These are phyloP conservation scores for Calameuta idolon DNA, from an alignment of 2,888 invertebrate species.

Conservation along the genomic window DNA sequence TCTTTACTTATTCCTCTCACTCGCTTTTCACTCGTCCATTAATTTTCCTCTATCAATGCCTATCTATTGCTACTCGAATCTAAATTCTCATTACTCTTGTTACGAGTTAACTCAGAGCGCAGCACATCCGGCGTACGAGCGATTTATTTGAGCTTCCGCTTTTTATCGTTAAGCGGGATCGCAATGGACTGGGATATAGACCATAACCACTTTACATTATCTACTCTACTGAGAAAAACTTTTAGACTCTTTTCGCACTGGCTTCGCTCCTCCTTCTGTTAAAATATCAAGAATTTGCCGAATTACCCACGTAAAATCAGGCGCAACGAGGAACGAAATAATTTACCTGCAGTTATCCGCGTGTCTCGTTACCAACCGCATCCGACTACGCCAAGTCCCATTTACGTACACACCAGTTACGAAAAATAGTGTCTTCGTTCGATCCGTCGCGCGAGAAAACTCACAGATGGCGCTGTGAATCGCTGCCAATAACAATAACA, in stretches of 20 bases:
- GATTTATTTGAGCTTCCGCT: slow-evolving; percentile 59
- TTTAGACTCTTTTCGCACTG: slow-evolving; percentile 1
- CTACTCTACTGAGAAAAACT: slow-evolving; percentile 23
- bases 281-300: too few species aligned
- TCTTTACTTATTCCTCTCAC: neutral
- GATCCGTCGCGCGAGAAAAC: neutral
- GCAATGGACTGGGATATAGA: slow-evolving; percentile 51
- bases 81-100: slow-evolving; percentile 54
- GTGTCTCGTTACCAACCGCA: too few species aligned
- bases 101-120: slow-evolving; percentile 43
- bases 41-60: neutral
- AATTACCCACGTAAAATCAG: too few species aligned
- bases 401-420: neutral
- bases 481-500: neutral
- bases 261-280: neutral
- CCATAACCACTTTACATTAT: slow-evolving; percentile 52
- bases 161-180: slow-evolving; percentile 53
- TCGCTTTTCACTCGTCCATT: neutral
- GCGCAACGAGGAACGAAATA: neutral
- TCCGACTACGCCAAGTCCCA: too few species aligned
- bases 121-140: slow-evolving; percentile 54
- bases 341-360: neutral
- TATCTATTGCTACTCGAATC: neutral
- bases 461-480: neutral
- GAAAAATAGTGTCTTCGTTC: neutral